Evolutionary conservation across 2,888 invertebrate species (phyloP), one percentile per base, ranked within the genome.

Genomic region (Barypeithes pellucidus): DNA sequence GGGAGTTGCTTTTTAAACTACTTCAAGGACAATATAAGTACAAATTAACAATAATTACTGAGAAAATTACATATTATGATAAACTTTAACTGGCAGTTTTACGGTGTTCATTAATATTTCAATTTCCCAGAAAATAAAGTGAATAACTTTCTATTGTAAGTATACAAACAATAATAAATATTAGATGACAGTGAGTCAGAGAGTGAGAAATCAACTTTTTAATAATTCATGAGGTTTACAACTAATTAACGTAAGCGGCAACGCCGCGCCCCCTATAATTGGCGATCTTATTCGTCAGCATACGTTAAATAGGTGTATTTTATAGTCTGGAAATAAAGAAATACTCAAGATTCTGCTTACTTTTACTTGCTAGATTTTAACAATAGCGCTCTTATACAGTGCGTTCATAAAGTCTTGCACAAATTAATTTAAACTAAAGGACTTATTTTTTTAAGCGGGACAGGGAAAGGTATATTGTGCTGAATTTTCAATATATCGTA

Each of bases 151-250:
- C 50, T 50, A 50, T 50, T 22, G 2, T 4, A 12, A 50, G 24
- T 50, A 50, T 50, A 50, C 50, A 50, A 50, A 50, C 50, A 50
- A n/a, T 22, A 24, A 5, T 50, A 11, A 50, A 50, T 50, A 24
- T 24, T 47, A 22, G 12, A 50, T 50, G 50, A 50, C 3, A 2
- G 24, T 50, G 50, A 50, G 22, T 50, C 50, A 50, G n/a, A 50
- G n/a, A n/a, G 22, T n/a, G 50, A 50, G n/a, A 50, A 50, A 50
- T 50, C 2, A n/a, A 12, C 11, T 47, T 47, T 47, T 50, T 50
- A 50, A 50, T 50, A 50, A 50, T 22, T 50, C 50, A 50, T 50
- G 24, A 50, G 24, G 2, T n/a, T n/a, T 50, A 20, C 22, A n/a
- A 50, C 24, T 24, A 24, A 50, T 50, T 50, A 7, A 3, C 3